Base-by-base conservation (phyloP, 2,113 vertebrate species). In the Furnarius figulus region DNA sequence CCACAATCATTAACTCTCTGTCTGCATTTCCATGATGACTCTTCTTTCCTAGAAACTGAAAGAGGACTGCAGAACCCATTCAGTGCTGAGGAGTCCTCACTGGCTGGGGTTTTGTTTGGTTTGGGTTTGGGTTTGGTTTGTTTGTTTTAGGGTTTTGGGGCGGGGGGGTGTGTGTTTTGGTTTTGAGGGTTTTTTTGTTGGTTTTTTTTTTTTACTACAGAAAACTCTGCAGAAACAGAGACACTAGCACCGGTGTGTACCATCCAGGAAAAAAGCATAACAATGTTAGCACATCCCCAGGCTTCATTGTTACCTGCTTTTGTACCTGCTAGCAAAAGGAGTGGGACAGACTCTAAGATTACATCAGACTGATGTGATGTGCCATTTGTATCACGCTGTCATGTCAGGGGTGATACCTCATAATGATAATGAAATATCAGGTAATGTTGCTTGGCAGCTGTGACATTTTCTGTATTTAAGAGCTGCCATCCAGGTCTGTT, bases 1-100 rank as follows among this genome's bases (percentile, higher is more conserved):
- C 71, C 53, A 22, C 85, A 80, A 92, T 93, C 85, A 92, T 83
- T 93, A 93, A 90, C 75, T 87, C 39, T 59, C 52, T 91, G 4
- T 58, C 85, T 85, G 8, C 21, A 14, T 92, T 93, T 95, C 72
- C 55, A 39, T 86, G 49, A 94, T 89, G 63, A 50, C 46, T 85
- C n/a, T 65, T 63, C 79, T 62, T 86, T 67, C 31, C 42, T 79
- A 71, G 76, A 90, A 88, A 77, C 8, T 39, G 42, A 77, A 62
- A 80, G 33, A 89, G 7, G 14, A 61, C 23, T 30, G 53, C 20
- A 79, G 61, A 92, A 67, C 62, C 31, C 5, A 3, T 70, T 65
- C 37, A 28, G 1, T 53, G 49, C 9, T 92, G 59, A 42, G 52
- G 15, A 31, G 8, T 80, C 5, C 30, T 84, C 14, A 15, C n/a